Base-by-base conservation (phyloP, 2,797 vertebrate genomes). In the Prunella strophiata region DNA sequence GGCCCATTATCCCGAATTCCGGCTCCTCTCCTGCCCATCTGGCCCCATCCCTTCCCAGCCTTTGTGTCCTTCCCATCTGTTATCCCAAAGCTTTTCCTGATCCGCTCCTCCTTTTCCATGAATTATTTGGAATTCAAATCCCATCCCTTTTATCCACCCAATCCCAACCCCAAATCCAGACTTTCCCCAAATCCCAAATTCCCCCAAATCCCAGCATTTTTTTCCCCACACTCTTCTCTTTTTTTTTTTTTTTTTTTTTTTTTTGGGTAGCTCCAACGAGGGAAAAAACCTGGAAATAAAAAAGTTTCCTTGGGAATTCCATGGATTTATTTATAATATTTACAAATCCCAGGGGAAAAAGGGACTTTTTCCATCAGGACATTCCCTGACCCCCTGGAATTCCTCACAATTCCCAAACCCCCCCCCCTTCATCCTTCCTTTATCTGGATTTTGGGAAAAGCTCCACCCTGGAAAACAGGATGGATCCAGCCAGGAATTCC, bases 321-420 rank as follows among this genome's bases (percentile, higher is more conserved):
- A n/a, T 13, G 23, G 30, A 22, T 62, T 76, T 51, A 62, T 51
- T 76, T 51, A 42, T 42, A 76, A 42, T 62, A 76, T 76, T 62
- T 76, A 76, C 73, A 76, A 42, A 61, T n/a, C 30, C 18, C 23
- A 27, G 7, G 22, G 8, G 7, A 32, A 74, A 74, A 52, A 32
- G 2, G 22, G 22, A 23, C 0, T 8, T 43, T 30, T 63, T 16
- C 61, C 29, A 40, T 30, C 2, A 0, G 52, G 54, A 34, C 4
- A 30, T 47, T 57, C 54, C 54, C 52, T 23, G 11, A 43, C 15
- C 6, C 9, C 11, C 21, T 9, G 55, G 72, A 59, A 59, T 74
- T 74, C 16, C 13, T 59, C 34, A 32, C 4, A 38, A 59, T 48
- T 74, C 55, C 72, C 34, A 11, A 43, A 43, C 20, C 12, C 10